Evolutionary conservation across 1,140 invertebrate genomes (phyloP), one percentile per base, ranked within the genome.

Genomic region (Drosophila subpulchrella): DNA sequence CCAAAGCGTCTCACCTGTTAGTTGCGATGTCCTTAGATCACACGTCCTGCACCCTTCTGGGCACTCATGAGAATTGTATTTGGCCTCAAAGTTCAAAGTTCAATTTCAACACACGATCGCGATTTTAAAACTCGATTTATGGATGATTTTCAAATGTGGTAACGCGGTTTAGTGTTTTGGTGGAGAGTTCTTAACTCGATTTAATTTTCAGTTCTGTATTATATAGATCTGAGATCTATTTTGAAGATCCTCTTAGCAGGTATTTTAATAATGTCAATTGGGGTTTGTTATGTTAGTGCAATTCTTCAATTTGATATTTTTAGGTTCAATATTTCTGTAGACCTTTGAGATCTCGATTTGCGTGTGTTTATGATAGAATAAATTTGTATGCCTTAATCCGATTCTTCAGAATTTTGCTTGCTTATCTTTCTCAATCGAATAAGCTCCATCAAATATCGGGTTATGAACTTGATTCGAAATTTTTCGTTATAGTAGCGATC

Each of bases 1-100:
- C 32, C 15, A 48, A 47, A 34, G 30, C 30, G 24, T n/a, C 65
- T 68, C 48, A 68, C 65, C 65, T 68, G 38, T 8, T 41, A 32
- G 5, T 42, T 41, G 11, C 15, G 24, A n/a, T 2, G 27, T 53
- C 34, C 61, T 68, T 68, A 59, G 32, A 34, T 59, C 12, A 34
- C 42, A 44, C 24, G 12, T 36, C 32, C 42, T 47, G 30, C 3
- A 0, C 8, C 32, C 0, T 7, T 12, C 32, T 20, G 30, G 15
- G 13, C 15, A 10, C 24, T 36, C 32, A 20, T 36, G 11, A 13
- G 20, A 15, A 20, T 17, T 12, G 12, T 17, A 12, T 36, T 36
- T 4, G 50, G 32, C 50, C 34, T 50, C 8, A 6, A 3, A 15
- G 4, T 32, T 36, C 4, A 34, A 17, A 20, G 15, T 36, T 15